Conservation (phyloP, 2,797 vertebrate genomes). For the Falco concolor region DNA sequence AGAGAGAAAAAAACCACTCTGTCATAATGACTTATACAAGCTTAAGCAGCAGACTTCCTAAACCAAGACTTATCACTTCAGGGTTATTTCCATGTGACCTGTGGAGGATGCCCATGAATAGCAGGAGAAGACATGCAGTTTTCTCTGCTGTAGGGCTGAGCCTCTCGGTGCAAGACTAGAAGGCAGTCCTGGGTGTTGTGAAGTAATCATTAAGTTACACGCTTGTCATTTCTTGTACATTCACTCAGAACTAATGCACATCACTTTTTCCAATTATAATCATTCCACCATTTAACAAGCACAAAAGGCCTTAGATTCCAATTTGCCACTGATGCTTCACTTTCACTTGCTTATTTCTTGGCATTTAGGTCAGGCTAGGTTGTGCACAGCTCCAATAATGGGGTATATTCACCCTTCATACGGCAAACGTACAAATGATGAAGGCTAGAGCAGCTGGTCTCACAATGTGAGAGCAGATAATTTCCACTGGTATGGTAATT, state of each 20-base stretch:
- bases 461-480: slow-evolving; percentile 43
- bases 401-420: slow-evolving; percentile 57
- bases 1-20: slow-evolving; percentile 40
- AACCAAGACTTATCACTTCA: slow-evolving; percentile 78
- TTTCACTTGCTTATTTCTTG: slow-evolving; percentile 80
- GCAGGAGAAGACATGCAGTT: slow-evolving; percentile 71
- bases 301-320: slow-evolving; percentile 84
- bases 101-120: slow-evolving; percentile 76
- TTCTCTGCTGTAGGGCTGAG: slow-evolving; percentile 78
- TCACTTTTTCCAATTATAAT: slow-evolving; percentile 86
- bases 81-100: slow-evolving; percentile 84
- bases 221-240: slow-evolving; percentile 85
- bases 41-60: slow-evolving; percentile 77
- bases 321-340: slow-evolving; percentile 81
- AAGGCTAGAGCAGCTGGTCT: slow-evolving; percentile 63
- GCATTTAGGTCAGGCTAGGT: slow-evolving; percentile 74
- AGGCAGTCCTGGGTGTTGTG: slow-evolving; percentile 74
- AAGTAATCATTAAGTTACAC: slow-evolving; percentile 84
- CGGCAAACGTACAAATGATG: slow-evolving; percentile 57
- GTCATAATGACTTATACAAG: slow-evolving; percentile 75
- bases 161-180: slow-evolving; percentile 59
- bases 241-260: slow-evolving; percentile 86
- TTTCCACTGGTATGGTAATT: slow-evolving; percentile 59
- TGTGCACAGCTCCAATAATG: slow-evolving; percentile 68
- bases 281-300: slow-evolving; percentile 87